Conservation (phyloP, 2,797 vertebrate genomes). For the Anguilla pacifica region DNA sequence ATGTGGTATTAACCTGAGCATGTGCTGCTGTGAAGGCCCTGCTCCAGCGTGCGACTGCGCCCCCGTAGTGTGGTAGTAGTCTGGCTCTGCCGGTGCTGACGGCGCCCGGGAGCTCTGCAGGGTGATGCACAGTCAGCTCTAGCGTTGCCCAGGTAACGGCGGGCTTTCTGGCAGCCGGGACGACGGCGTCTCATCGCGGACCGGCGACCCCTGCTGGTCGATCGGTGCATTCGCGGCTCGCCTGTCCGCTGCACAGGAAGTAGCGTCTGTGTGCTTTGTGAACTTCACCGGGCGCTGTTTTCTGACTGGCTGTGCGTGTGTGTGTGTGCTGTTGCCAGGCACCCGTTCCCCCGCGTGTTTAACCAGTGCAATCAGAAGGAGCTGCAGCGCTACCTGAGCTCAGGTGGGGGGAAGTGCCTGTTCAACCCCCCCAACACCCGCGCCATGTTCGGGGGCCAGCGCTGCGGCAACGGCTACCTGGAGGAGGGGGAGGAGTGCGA, state of each 20-base stretch:
- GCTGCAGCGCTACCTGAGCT: constrained; percentile 85
- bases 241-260: too few species aligned
- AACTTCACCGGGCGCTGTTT: neutral
- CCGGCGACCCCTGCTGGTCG: too few species aligned
- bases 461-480: constrained; percentile 95
- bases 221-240: too few species aligned
- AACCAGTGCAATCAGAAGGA: constrained; percentile 87
- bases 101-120: neutral
- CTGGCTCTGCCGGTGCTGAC: neutral
- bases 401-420: constrained; percentile 96
- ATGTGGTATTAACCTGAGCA: too few species aligned
- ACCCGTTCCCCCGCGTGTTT: constrained; percentile 92
- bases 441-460: constrained; percentile 85
- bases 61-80: neutral
- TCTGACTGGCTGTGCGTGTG: neutral
- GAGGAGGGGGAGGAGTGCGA: constrained; percentile 97
- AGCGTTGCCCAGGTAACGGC: neutral
- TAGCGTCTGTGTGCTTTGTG: too few species aligned
- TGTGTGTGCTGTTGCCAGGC: constrained; percentile 62
- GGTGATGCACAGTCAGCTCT: neutral
- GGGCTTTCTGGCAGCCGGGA: neutral
- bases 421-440: constrained; percentile 91
- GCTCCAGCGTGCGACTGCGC: neutral
- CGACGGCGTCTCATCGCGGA: too few species aligned
- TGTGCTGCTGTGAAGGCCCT: neutral